Conservation (phyloP, 2,113 vertebrate species). For the Sturnira hondurensis region DNA sequence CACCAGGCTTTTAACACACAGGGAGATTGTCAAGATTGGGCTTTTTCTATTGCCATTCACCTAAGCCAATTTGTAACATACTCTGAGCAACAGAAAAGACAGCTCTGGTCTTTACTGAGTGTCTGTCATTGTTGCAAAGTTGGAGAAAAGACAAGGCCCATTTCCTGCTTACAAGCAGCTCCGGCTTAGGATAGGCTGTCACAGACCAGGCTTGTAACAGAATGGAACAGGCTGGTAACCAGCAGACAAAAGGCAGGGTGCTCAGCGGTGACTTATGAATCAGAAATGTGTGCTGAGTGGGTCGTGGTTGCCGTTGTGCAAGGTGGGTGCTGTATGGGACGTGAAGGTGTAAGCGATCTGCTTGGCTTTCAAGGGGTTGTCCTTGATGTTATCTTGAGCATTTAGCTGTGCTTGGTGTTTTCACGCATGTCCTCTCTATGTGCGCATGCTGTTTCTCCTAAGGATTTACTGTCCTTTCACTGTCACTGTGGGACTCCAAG, state of each 20-base stretch:
- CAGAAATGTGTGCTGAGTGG: not conserved
- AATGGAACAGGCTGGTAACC: not conserved
- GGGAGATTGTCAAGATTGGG: not conserved
- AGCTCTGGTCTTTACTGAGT: not conserved
- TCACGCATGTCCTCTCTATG: accelerated
- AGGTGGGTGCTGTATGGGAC: accelerated
- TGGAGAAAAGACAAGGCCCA: not conserved
- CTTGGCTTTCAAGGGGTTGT: not conserved
- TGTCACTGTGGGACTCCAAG: not conserved
- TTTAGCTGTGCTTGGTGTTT: too few relatives aligned
- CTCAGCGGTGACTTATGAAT: not conserved
- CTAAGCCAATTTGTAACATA: not conserved
- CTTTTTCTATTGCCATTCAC: not conserved
- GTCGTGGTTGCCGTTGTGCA: accelerated
- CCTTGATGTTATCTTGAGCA: not conserved
- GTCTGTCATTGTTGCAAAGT: not conserved
- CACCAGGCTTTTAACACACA: not conserved
- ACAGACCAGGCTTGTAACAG: not conserved
- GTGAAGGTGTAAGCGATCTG: not conserved
- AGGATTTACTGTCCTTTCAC: not conserved
- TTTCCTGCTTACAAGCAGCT: not conserved
- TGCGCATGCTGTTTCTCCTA: not conserved
- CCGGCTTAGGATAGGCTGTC: not conserved
- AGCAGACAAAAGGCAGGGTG: not conserved
- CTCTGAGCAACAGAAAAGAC: not conserved